These are phyloP conservation scores for Coleophora flavipennella DNA, from an alignment of 2,888 invertebrate genomes.

Conservation along the genomic window DNA sequence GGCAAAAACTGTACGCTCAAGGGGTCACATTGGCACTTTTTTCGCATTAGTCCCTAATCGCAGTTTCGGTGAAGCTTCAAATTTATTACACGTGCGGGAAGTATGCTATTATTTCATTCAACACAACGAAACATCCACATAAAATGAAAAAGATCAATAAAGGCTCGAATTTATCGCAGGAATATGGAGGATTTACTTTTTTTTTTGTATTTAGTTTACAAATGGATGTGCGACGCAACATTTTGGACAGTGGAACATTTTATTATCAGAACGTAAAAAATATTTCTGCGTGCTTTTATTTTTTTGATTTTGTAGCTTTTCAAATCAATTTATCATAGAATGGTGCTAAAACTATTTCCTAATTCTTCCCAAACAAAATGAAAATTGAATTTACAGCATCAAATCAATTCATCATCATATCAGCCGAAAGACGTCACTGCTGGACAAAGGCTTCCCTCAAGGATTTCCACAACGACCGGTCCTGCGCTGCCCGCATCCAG, in stretches of 20 bases:
- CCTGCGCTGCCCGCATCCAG: no score
- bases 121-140: constrained; percentile 4
- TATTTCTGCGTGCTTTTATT: not conserved
- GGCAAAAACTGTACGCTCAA: not conserved
- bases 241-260: no score
- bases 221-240: no score
- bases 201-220: not conserved
- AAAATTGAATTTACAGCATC: not conserved
- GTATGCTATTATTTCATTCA: no score
- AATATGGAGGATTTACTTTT: constrained; percentile 13
- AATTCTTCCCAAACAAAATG: no score
- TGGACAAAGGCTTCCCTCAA: no score
- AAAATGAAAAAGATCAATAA: constrained; percentile 28
- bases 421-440: no score
- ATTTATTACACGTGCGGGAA: constrained; percentile 15
- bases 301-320: not conserved
- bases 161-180: constrained; percentile 22
- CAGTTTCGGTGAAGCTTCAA: constrained; percentile 19
- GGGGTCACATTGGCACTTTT: constrained; percentile 7
- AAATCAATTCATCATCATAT: no score
- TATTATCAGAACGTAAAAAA: no score
- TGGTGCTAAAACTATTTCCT: no score
- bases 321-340: not conserved
- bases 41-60: constrained; percentile 21
- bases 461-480: no score